Evolutionary conservation across 2,113 vertebrate species (phyloP), one percentile per base, ranked within the genome.

Genomic region (Nansenia antarctica): DNA sequence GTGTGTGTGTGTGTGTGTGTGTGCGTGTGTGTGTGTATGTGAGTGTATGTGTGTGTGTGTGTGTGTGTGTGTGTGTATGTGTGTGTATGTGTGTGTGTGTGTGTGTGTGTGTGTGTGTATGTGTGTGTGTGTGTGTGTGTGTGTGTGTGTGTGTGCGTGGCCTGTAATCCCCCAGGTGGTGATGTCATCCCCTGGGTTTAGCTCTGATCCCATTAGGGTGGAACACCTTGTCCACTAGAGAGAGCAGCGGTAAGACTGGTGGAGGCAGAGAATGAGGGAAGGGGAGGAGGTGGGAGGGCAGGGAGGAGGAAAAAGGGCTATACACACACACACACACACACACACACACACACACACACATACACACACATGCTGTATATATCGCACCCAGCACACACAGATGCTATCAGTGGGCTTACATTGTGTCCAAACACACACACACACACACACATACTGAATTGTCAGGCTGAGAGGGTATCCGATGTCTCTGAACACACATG

Each of bases 121-220:
- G 39, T 34, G 67, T 69, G 55, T 32, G 66, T 59, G 24, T 39
- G 66, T 42, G 54, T 58, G 65, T 54, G 64, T 30, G 30, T 54
- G 47, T 24, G 27, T 68, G 53, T 59, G 54, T 58, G 52, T 27
- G 18, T 20, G 54, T 31, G 27, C 24, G 35, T 58, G 30, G 27
- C 29, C 66, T 49, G 32, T 89, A 87, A 89, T 90, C 89, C 79
- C 55, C 29, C 53, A 70, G 29, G 57, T 53, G 9, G 62, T 66
- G 31, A 89, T 72, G 82, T 77, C 76, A 81, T n/a, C 70, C 82
- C 70, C 82, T 71, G n/a, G 74, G 87, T 87, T 85, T 85, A 90
- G 83, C 76, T 73, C 60, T 83, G 67, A 92, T 90, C 87, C 82
- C 82, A 85, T 90, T 90, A 88, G 82, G 77, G n/a, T 62, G 76